Evolutionary conservation across 2,113 vertebrate species (phyloP), one percentile per base, ranked within the genome.

Genomic region (Puma concolor): DNA sequence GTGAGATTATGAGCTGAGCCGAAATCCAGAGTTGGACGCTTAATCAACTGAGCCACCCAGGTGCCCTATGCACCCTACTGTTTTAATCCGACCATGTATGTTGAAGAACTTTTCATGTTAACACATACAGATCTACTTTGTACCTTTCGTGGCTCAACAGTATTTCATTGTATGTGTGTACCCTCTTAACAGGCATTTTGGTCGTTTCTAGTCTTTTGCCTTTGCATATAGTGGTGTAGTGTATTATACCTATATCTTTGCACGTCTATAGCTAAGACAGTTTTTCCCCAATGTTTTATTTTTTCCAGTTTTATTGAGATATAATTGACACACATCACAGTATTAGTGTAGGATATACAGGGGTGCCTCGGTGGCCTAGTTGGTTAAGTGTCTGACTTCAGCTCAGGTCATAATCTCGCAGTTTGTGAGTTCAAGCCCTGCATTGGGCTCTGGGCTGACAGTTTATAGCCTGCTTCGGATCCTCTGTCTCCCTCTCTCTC

Each of bases 121-220:
- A 72, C 7, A 67, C 36, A 76, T 67, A 82, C 17, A 79, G 11
- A 79, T 38, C 54, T 82, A 87, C 5, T 67, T 44, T 92, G 69
- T 80, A 87, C 27, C 41, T 84, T 94, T 90, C 27, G 10, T 88
- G 29, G 19, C 8, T 89, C 27, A 76, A 38, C 38, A 80, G 48
- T 87, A 93, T 80, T 92, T 91, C 69, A 95, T 88, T 76, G 16
- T 33, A 44, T 38, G 7, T 13, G 12, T 66, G 38, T 88, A 60
- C 23, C 57, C 25, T 81, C 50, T 17, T 69, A 93, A 80, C 9
- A 72, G 33, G 2, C 7, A 76, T 84, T 97, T 88, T 63, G 2
- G 4, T 91, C 41, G 16, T 91, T 96, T 88, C 79, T 96, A 29
- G 77, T 83, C 17, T 79, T 86, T 92, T 94, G 44, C 6, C n/a